Evolutionary conservation across 1,140 invertebrate species (phyloP).

Genomic region (Steinernema khuongi): DNA sequence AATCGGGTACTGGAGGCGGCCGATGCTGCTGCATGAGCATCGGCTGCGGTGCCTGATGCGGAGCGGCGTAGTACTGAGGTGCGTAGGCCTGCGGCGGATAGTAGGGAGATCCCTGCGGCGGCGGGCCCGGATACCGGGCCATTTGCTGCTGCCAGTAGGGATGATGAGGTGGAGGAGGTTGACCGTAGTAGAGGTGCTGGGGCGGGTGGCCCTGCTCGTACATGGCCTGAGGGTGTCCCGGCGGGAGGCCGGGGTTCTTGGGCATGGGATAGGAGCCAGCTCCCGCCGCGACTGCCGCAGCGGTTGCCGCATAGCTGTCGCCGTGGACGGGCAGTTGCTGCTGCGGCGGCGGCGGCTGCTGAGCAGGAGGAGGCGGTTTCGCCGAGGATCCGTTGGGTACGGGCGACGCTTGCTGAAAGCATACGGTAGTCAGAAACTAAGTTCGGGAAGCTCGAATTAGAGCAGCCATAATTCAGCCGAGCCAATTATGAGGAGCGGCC

Average conservation of each 20-base stretch:
- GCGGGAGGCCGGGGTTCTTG: neutral
- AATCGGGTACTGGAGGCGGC: conserved; percentile 24
- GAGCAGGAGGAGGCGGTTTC: neutral
- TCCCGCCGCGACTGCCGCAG: conserved; percentile 24
- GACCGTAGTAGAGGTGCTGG: conserved; percentile 15
- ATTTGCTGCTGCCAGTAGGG: conserved; percentile 17
- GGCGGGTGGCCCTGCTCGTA: conserved; percentile 5
- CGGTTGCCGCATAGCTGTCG: conserved; percentile 29
- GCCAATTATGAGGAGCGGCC: neutral
- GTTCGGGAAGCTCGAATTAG: conserved; percentile 9
- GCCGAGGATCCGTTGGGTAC: neutral
- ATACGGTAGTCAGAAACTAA: conserved; percentile 8
- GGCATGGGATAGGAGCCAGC: conserved; percentile 17
- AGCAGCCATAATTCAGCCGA: neutral
- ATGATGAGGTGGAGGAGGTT: conserved; percentile 7
- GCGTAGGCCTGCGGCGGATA: conserved; percentile 10
- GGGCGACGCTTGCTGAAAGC: conserved; percentile 14
- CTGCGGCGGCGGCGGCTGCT: neutral
- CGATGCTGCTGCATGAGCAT: neutral
- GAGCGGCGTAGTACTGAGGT: conserved; percentile 17
- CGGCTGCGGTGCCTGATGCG: neutral
- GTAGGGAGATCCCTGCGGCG: conserved; percentile 9
- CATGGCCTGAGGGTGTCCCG: conserved; percentile 8
- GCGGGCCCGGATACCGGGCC: neutral
- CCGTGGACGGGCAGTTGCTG: neutral